These are phyloP conservation scores for Lymantria monacha DNA, from an alignment of 2,888 invertebrate genomes.

Conservation along the genomic window DNA sequence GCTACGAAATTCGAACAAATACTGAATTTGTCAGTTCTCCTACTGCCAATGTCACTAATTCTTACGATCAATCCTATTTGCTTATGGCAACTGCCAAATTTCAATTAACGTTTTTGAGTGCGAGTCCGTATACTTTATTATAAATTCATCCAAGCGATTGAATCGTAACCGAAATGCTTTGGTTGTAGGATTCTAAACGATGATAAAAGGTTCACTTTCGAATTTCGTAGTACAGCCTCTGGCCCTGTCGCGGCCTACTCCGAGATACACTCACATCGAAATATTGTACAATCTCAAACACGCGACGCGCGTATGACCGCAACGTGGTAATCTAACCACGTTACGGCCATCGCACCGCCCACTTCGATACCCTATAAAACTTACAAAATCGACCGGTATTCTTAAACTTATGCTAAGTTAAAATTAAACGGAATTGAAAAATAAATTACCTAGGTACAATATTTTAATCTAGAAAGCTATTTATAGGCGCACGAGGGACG, in stretches of 20 bases:
- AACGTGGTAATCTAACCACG: slow-evolving; percentile 21
- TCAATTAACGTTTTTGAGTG: too few relatives aligned
- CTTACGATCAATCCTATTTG: too few relatives aligned
- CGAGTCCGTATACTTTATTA: too few relatives aligned
- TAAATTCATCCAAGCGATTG: too few relatives aligned
- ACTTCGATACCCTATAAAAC: slow-evolving; percentile 80
- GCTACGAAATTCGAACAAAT: slow-evolving; percentile 16
- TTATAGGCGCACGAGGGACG: slow-evolving; percentile 73
- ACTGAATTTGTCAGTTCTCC: too few relatives aligned
- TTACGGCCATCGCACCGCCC: slow-evolving; percentile 58
- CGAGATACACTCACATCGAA: slow-evolving; percentile 61
- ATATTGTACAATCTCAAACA: slow-evolving; percentile 70
- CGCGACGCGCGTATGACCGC: slow-evolving; percentile 53
- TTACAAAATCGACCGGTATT: slow-evolving; percentile 81
- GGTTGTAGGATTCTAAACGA: too few relatives aligned
- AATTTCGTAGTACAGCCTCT: too few relatives aligned
- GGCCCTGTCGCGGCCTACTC: slow-evolving; percentile 45
- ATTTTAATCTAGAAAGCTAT: slow-evolving; percentile 80
- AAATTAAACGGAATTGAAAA: slow-evolving; percentile 83
- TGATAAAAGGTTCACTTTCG: too few relatives aligned
- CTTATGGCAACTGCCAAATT: too few relatives aligned
- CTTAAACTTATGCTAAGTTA: slow-evolving; percentile 80
- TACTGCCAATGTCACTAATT: too few relatives aligned
- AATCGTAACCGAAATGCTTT: too few relatives aligned
- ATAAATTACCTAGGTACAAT: slow-evolving; percentile 84